Evolutionary conservation across 2,888 invertebrate genomes (phyloP).

Genomic region (Scaptomyza flava): DNA sequence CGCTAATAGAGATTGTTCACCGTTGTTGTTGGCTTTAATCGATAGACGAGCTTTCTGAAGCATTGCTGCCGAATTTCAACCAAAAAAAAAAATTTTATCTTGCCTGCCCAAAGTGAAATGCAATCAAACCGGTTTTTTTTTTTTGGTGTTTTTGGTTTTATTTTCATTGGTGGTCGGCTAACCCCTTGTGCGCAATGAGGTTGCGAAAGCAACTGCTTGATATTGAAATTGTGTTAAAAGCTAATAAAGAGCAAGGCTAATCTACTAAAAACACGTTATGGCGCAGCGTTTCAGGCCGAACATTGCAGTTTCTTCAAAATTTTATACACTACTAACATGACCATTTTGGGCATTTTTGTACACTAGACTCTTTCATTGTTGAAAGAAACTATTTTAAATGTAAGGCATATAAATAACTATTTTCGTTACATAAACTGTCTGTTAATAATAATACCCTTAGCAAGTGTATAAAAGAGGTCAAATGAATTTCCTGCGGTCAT

Average conservation of each 20-base stretch:
- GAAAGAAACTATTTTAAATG: too few relatives aligned
- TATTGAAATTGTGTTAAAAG: slow-evolving; percentile 52
- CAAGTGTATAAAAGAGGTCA: not conserved
- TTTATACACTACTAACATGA: too few relatives aligned
- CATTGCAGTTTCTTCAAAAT: not conserved
- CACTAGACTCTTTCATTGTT: too few relatives aligned
- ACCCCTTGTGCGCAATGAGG: slow-evolving; percentile 58
- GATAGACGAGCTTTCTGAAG: slow-evolving; percentile 55
- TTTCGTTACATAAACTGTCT: not conserved
- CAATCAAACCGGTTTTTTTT: slow-evolving; percentile 61
- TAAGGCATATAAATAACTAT: not conserved
- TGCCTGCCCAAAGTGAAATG: slow-evolving; percentile 60
- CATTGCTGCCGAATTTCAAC: slow-evolving; percentile 28
- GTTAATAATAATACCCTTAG: not conserved
- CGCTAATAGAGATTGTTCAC: slow-evolving; percentile 18
- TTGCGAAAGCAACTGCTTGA: slow-evolving; percentile 43
- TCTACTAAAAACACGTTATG: slow-evolving; percentile 19
- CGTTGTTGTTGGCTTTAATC: slow-evolving; percentile 34
- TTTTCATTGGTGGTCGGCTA: slow-evolving; percentile 38
- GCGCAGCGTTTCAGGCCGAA: not conserved
- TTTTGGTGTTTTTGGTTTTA: not conserved
- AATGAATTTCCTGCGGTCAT: not conserved
- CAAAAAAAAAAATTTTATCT: slow-evolving; percentile 27
- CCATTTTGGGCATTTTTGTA: too few relatives aligned
- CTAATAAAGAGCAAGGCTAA: slow-evolving; percentile 41